These are phyloP conservation scores for Seriola aureovittata DNA, from an alignment of 2,113 vertebrate species.

Conservation along the genomic window DNA sequence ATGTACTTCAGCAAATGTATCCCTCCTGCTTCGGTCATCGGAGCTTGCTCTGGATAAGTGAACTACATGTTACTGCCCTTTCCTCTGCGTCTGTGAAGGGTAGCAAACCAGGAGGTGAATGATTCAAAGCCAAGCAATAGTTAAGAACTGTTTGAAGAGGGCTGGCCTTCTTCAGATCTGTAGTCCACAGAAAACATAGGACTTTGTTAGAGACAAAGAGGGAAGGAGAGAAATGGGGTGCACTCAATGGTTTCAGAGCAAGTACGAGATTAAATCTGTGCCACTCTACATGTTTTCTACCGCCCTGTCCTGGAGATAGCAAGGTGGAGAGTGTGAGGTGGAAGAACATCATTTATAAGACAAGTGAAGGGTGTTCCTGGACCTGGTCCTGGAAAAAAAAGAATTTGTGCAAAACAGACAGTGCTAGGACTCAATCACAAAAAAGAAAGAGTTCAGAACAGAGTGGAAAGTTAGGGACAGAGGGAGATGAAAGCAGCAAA, in stretches of 20 bases:
- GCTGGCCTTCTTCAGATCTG: conserved; percentile 4
- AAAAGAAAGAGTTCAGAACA: neutral
- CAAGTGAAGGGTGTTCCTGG: conserved; percentile 15
- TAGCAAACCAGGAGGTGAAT: conserved; percentile 36
- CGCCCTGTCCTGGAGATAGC: conserved; percentile 5
- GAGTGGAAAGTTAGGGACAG: conserved; percentile 6
- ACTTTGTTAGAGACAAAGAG: neutral
- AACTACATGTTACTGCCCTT: conserved; percentile 36
- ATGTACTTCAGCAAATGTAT: conserved; percentile 10
- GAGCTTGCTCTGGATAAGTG: conserved; percentile 29
- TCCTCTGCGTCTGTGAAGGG: neutral
- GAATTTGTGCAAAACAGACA: neutral
- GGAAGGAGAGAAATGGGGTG: neutral
- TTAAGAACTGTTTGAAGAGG: conserved; percentile 31
- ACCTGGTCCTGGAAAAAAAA: conserved; percentile 11
- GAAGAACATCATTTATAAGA: conserved; percentile 38
- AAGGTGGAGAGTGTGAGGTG: conserved; percentile 8
- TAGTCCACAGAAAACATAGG: neutral
- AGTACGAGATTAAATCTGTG: conserved; percentile 42
- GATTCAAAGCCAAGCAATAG: conserved; percentile 32
- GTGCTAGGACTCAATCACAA: neutral
- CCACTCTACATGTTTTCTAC: conserved; percentile 23
- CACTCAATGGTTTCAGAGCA: conserved; percentile 23
- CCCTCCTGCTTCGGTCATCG: neutral
- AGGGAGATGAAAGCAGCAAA: conserved; percentile 6